Conservation (phyloP, 2,888 invertebrate species). For the Thecocarcelia acutangulata region DNA sequence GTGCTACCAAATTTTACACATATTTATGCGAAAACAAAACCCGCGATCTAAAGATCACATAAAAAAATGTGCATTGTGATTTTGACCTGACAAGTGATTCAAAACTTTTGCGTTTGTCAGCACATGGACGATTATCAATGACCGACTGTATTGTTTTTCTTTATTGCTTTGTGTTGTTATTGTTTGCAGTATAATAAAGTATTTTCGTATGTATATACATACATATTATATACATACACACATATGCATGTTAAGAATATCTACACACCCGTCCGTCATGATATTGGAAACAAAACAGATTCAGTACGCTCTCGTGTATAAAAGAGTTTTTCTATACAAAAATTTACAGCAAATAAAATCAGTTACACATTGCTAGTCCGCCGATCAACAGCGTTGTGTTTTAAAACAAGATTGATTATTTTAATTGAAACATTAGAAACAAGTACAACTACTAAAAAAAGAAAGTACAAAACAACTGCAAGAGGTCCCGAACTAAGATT, state of each 20-base stretch:
- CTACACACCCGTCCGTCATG: conserved; percentile 5
- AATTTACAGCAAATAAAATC: conserved; percentile 72
- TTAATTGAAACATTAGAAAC: conserved; percentile 9
- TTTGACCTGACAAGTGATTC: too few relatives aligned
- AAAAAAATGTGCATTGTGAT: too few relatives aligned
- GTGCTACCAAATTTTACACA: too few relatives aligned
- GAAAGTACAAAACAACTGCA: conserved; percentile 17
- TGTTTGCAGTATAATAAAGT: conserved; percentile 22
- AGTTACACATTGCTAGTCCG: conserved; percentile 74
- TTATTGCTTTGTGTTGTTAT: conserved; percentile 49
- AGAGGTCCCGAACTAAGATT: conserved; percentile 53
- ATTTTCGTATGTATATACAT: neutral
- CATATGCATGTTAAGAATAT: conserved; percentile 6
- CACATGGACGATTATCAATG: too few relatives aligned
- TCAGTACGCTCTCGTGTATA: conserved; percentile 23
- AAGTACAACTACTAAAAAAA: conserved; percentile 6
- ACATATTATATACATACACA: neutral
- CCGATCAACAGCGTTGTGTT: conserved; percentile 70
- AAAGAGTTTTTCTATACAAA: conserved; percentile 75
- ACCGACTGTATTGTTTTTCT: too few relatives aligned
- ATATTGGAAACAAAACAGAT: conserved; percentile 49
- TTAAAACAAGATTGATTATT: neutral
- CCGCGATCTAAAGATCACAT: too few relatives aligned
- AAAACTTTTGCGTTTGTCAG: too few relatives aligned
- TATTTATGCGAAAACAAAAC: too few relatives aligned